Base-by-base conservation (phyloP, 2,113 vertebrate genomes). In the Casuarius casuarius region DNA sequence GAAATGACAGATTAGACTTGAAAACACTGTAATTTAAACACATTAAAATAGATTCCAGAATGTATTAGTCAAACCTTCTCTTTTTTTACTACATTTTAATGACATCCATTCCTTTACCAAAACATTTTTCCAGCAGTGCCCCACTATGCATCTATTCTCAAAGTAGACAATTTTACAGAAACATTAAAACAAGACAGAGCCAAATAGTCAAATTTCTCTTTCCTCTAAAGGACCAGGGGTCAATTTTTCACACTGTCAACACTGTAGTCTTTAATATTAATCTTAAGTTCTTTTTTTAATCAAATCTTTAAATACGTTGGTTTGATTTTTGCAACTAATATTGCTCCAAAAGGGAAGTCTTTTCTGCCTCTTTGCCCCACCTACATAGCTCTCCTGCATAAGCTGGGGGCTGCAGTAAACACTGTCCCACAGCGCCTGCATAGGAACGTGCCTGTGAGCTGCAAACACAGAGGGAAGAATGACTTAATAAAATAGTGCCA, bases 11-110 rank as follows among this genome's bases (percentile, higher is more conserved):
- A 90, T 92, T 86, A 3, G 0, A 86, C 35, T 26, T 19, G 81
- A 81, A 96, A 94, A 94, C 63, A 78, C 18, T 71, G 31, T 56
- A 88, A 91, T 80, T 83, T 90, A 92, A 40, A n/a, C 3, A 2
- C 19, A 59, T 73, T 84, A 75, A 90, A 92, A 87, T 44, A 84
- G 18, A 65, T 28, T 84, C 3, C 62, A 65, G 42, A 73, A 90
- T 19, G 76, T 74, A 94, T 80, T 61, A 92, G 73, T 84, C 82
- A 89, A 82, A 74, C 4, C 0, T 78, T 67, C 59, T 63, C n/a
- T 38, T 93, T 76, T 76, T 67, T 87, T 66, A 66, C 48, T 72
- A 63, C 29, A 29, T 10, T 25, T 90, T 96, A 84, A 90, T 73
- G 79, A 82, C 66, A 92, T 72, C 25, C 40, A 78, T 80, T 65